Conservation (phyloP, 1,140 invertebrate species). For the Drosophila teissieri region DNA sequence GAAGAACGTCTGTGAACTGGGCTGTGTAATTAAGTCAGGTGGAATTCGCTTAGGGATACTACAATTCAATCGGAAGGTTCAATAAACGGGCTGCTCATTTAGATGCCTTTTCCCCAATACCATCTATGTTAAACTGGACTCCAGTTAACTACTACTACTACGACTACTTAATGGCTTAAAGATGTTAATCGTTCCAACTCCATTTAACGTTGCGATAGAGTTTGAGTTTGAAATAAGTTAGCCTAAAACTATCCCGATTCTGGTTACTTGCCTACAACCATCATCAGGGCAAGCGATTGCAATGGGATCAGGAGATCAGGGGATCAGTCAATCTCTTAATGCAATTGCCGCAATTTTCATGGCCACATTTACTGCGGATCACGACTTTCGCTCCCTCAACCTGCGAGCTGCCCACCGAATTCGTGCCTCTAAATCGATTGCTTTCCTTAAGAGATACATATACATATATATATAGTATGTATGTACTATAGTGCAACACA, state of each 20-base stretch:
- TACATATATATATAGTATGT: too few relatives aligned
- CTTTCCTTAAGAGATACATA: neutral
- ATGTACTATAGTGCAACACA: neutral
- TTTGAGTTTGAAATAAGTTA: neutral
- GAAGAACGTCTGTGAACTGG: neutral
- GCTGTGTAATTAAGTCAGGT: neutral
- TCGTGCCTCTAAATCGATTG: neutral
- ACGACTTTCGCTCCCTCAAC: conserved; percentile 45
- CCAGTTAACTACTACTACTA: too few relatives aligned
- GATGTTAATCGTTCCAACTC: neutral
- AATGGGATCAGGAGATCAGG: conserved; percentile 16
- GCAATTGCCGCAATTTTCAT: conserved; percentile 32
- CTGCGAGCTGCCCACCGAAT: neutral
- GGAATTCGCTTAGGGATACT: neutral
- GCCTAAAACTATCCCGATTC: too few relatives aligned
- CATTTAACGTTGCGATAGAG: too few relatives aligned
- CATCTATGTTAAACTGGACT: too few relatives aligned
- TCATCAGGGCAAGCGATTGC: conserved; percentile 8
- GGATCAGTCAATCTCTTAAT: conserved; percentile 16
- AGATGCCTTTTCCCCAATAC: too few relatives aligned
- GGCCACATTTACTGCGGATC: conserved; percentile 5
- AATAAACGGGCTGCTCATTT: too few relatives aligned
- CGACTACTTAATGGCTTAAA: too few relatives aligned
- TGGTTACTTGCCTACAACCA: neutral
- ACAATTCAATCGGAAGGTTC: neutral